Evolutionary conservation across 2,888 invertebrate genomes (phyloP).

Genomic region (Eumerus sabulonum): DNA sequence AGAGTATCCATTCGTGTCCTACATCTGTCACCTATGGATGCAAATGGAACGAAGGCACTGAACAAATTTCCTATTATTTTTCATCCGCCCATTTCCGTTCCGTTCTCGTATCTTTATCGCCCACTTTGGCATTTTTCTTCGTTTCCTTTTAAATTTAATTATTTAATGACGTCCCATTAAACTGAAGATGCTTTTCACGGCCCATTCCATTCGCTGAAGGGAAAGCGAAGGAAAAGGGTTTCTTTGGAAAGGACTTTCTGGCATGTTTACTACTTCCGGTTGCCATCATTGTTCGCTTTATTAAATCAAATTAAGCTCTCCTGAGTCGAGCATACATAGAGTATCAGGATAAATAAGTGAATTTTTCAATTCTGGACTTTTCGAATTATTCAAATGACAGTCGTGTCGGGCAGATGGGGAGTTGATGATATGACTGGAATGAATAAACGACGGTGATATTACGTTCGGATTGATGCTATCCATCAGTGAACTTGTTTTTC

Average conservation of each 20-base stretch:
- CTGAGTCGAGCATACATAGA: constrained; percentile 5
- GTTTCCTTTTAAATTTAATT: constrained; percentile 41
- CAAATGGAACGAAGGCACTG: constrained; percentile 14
- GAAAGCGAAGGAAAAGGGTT: constrained; percentile 17
- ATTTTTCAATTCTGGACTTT: constrained; percentile 51
- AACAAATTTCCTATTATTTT: constrained; percentile 16
- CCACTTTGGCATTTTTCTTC: neutral
- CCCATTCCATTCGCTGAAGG: constrained; percentile 5
- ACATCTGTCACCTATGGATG: constrained; percentile 1
- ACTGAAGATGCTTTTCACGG: constrained; percentile 32
- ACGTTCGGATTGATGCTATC: constrained; percentile 50
- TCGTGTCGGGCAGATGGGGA: constrained; percentile 4
- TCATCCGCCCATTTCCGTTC: neutral
- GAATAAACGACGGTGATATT: constrained; percentile 45
- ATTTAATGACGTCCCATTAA: constrained; percentile 46
- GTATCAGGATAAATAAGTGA: constrained; percentile 59
- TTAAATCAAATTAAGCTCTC: constrained; percentile 59
- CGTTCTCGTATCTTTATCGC: neutral
- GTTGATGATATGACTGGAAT: constrained; percentile 48
- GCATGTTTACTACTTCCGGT: constrained; percentile 18
- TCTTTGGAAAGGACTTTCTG: constrained; percentile 3
- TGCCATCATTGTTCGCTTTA: constrained; percentile 33
- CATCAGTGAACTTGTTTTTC: constrained; percentile 56
- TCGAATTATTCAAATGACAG: constrained; percentile 56
- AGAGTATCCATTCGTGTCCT: neutral